Evolutionary conservation across 2,113 vertebrate genomes (phyloP).

Genomic region (Ellobius talpinus): DNA sequence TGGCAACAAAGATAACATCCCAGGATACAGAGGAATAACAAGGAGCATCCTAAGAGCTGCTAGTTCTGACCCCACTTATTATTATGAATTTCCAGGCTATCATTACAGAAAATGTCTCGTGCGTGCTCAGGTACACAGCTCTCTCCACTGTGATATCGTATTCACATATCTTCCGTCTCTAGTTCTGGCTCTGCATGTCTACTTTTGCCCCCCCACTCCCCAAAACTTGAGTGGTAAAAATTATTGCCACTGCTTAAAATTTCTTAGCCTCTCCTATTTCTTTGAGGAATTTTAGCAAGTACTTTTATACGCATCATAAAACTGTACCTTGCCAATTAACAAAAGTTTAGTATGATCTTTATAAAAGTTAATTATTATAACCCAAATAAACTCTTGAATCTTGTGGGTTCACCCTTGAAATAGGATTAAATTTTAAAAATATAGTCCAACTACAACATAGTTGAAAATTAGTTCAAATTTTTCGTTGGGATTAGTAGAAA

Average conservation of each 20-base stretch:
- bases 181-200: not conserved
- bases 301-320: constrained; percentile 14
- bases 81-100: not conserved
- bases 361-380: constrained; percentile 26
- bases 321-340: not conserved
- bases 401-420: not conserved
- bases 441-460: not conserved
- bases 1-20: not conserved
- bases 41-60: not conserved
- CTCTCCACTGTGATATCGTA: not conserved
- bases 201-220: not conserved
- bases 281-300: not conserved
- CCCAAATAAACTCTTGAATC: constrained; percentile 35
- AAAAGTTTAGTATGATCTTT: constrained; percentile 47
- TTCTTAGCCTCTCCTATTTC: not conserved
- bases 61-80: not conserved
- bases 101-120: not conserved
- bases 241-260: not conserved
- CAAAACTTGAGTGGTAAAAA: not conserved
- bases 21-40: not conserved
- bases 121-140: not conserved
- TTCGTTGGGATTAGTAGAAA: constrained; percentile 32
- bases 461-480: constrained; percentile 52
- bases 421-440: not conserved
- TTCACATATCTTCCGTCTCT: not conserved